phyloP scores from a whole-genome alignment of 2,113 vertebrate genomes.

The Euleptes europaea region DNA sequence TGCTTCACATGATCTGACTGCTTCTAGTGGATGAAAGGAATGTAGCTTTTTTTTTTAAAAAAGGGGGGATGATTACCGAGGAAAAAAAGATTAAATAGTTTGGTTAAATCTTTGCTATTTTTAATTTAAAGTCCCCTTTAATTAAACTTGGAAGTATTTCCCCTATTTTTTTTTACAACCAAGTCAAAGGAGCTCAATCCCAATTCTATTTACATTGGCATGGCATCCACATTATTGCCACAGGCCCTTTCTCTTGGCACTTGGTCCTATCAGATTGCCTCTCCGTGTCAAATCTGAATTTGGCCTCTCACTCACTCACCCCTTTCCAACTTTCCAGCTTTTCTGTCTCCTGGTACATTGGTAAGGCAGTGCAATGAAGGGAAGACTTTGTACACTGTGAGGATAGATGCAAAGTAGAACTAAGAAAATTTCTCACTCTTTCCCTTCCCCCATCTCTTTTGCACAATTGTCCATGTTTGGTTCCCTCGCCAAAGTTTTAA shows the following conservation, averaged over 20 bases:
- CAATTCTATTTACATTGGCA: not conserved
- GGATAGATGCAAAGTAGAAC: not conserved
- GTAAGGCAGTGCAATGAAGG: fast-evolving
- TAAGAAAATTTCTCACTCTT: not conserved
- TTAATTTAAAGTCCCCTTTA: not conserved
- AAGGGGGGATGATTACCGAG: conserved; percentile 4
- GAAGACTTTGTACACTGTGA: not conserved
- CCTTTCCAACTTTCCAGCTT: not conserved
- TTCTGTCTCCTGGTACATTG: fast-evolving
- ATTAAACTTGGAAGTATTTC: fast-evolving
- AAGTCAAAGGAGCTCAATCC: not conserved
- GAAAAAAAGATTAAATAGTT: conserved; percentile 13
- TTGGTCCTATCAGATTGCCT: not conserved
- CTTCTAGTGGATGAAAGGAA: conserved; percentile 34
- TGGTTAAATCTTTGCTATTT: conserved; percentile 25
- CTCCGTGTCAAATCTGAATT: not conserved
- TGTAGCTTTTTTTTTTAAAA: conserved; percentile 19
- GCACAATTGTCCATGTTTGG: not conserved
- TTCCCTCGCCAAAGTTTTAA: fast-evolving
- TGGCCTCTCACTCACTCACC: fast-evolving
- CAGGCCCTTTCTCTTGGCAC: not conserved
- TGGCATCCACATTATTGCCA: not conserved
- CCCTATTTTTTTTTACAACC: conserved; percentile 9
- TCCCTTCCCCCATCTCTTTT: not conserved
- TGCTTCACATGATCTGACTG: conserved; percentile 27